Evolutionary conservation across 2,797 vertebrate genomes (phyloP).

Genomic region (Argentina silus): DNA sequence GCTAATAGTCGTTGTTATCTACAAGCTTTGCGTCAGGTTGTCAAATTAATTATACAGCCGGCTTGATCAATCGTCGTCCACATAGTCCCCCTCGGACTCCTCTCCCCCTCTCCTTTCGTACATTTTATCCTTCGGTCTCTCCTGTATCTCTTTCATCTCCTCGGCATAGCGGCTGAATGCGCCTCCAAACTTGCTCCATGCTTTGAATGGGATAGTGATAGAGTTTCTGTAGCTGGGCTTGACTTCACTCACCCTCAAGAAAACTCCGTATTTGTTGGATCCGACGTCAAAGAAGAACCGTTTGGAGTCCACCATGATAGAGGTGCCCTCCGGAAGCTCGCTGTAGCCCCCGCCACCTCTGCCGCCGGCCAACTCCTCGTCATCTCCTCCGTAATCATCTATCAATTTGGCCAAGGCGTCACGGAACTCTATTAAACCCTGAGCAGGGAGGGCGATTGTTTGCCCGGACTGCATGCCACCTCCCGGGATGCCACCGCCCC

Average conservation of each 20-base stretch:
- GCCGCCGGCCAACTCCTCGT: slow-evolving; percentile 87
- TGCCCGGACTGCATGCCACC: slow-evolving; percentile 89
- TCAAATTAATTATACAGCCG: slow-evolving; percentile 55
- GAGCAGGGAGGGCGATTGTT: slow-evolving; percentile 91
- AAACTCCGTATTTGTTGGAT: slow-evolving; percentile 98
- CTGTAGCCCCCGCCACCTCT: slow-evolving; percentile 84
- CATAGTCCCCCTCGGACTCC: slow-evolving; percentile 91
- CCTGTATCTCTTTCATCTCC: slow-evolving; percentile 98
- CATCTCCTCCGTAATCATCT: slow-evolving; percentile 94
- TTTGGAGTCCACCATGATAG: slow-evolving; percentile 96
- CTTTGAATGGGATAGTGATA: slow-evolving; percentile 96
- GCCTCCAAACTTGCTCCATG: slow-evolving; percentile 95
- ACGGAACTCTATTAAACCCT: slow-evolving; percentile 93
- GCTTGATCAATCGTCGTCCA: slow-evolving; percentile 90
- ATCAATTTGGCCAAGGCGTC: slow-evolving; percentile 94
- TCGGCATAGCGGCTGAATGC: slow-evolving; percentile 96
- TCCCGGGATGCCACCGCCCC: slow-evolving; percentile 76
- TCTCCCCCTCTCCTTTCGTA: slow-evolving; percentile 87
- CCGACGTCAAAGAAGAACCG: slow-evolving; percentile 98
- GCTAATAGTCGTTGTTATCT: slow-evolving; percentile 57
- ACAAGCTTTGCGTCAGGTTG: slow-evolving; percentile 68
- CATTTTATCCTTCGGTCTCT: slow-evolving; percentile 91
- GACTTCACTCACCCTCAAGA: slow-evolving; percentile 94
- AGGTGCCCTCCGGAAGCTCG: slow-evolving; percentile 94
- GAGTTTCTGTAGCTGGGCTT: slow-evolving; percentile 98